phyloP scores from a whole-genome alignment of 2,797 vertebrate genomes.

The Tragelaphus eurycerus region DNA sequence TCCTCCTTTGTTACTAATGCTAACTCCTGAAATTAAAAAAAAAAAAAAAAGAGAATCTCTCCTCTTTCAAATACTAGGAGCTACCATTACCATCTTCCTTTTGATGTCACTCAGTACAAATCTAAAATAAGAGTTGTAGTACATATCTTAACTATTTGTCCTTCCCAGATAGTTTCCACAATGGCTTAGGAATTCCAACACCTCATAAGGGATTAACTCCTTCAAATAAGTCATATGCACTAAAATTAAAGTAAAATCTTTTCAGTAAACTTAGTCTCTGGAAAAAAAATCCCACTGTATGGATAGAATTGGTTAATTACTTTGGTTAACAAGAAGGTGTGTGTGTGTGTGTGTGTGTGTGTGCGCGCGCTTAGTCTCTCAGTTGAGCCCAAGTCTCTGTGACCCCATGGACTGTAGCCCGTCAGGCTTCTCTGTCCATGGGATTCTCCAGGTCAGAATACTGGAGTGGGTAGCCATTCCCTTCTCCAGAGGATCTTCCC shows the following conservation, averaged over 20 bases:
- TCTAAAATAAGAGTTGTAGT: neutral
- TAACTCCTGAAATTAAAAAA: neutral
- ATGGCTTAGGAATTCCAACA: neutral
- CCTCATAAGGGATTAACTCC: neutral
- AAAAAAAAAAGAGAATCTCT: neutral
- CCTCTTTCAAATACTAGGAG: neutral
- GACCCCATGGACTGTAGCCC: neutral
- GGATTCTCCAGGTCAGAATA: neutral
- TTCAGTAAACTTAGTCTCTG: slow-evolving; percentile 8
- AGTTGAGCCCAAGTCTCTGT: neutral
- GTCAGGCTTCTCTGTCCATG: neutral
- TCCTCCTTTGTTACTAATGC: neutral
- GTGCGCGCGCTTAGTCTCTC: neutral
- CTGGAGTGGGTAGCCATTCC: neutral
- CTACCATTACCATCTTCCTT: neutral
- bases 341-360: neutral
- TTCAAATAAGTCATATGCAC: neutral
- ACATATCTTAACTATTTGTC: neutral
- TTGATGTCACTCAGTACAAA: neutral
- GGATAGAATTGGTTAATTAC: neutral
- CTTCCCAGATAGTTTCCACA: neutral
- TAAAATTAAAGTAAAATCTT: slow-evolving; percentile 30
- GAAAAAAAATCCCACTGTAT: neutral
- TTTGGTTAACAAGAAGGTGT: neutral
- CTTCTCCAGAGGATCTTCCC: neutral